Base-by-base conservation (phyloP, 1,140 invertebrate genomes). In the Eriosoma lanigerum region DNA sequence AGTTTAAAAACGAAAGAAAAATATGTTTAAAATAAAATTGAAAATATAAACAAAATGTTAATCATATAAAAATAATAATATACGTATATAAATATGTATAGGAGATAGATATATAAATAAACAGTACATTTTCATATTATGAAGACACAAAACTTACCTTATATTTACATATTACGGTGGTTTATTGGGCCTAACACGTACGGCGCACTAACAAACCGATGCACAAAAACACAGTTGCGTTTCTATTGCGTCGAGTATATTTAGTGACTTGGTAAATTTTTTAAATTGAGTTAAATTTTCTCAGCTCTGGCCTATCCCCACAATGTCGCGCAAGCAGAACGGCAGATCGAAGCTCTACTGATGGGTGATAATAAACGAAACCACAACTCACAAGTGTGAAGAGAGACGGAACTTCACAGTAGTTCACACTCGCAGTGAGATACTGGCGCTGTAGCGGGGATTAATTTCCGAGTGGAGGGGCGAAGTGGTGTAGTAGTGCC, bases 261-360 rank as follows among this genome's bases (percentile, higher is more conserved):
- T 76, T 58, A 56, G 73, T 62, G 75, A 78, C 75, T 60, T n/a
- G 38, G 54, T 78, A 32, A 21, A 58, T 72, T 70, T 70, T 78
- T 44, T 78, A 78, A 78, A 78, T 78, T 62, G 56, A 78, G 75
- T 60, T 78, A 60, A 48, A 78, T 78, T 68, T 68, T 76, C 72
- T 21, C 75, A 13, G 56, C 75, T 78, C n/a, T 26, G 56, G 75
- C 75, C 75, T 78, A 78, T 62, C 75, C 75, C 75, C 75, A 78
- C 75, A 29, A 78, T 6, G 29, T 78, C 75, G 21, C 56, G 32
- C 56, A 15, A 24, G 15, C 32, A n/a, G n/a, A n/a, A n/a, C n/a
- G n/a, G n/a, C 54, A 58, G 73, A 78, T 78, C 15, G 75, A 24
- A 58, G 62, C 75, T 78, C 56, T 17, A 17, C 73, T 26, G 52